phyloP scores from a whole-genome alignment of 2,888 invertebrate species.

The Scelioninae gen. 1 region DNA sequence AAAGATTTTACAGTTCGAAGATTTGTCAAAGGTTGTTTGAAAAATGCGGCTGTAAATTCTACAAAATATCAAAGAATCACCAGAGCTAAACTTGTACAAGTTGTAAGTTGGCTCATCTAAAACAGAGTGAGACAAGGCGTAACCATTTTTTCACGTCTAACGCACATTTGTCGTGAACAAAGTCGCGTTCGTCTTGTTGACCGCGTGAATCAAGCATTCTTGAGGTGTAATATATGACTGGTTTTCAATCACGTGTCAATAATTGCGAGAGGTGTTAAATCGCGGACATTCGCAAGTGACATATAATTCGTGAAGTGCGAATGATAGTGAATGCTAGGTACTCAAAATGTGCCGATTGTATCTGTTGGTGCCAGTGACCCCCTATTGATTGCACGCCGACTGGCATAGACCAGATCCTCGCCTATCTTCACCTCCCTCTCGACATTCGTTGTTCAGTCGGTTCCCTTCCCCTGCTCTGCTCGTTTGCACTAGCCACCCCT shows the following conservation, averaged over 20 bases:
- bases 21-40: neutral
- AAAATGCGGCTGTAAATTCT: neutral
- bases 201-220: neutral
- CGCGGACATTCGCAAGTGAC: slow-evolving; percentile 39
- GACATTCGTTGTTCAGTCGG: slow-evolving; percentile 29
- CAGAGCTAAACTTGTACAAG: neutral
- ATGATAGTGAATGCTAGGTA: slow-evolving; percentile 42
- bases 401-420: slow-evolving; percentile 79
- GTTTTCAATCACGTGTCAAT: slow-evolving; percentile 3
- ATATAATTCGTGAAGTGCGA: slow-evolving; percentile 32
- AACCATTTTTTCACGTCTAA: slow-evolving; percentile 1
- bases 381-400: too few species aligned
- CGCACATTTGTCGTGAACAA: neutral
- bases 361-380: slow-evolving; percentile 83
- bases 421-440: slow-evolving; percentile 44
- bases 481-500: slow-evolving; percentile 33
- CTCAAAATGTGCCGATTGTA: slow-evolving; percentile 83
- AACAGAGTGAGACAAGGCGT: neutral
- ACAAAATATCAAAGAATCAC: neutral
- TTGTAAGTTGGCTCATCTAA: neutral
- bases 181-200: slow-evolving; percentile 6
- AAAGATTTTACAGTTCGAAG: too few species aligned
- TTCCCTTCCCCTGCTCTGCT: slow-evolving; percentile 33
- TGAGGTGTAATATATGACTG: slow-evolving; percentile 9
- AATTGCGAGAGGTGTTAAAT: slow-evolving; percentile 31